Evolutionary conservation across 64 coral and sea anemone genomes (phyloP).

Genomic region (Stylophora pistillata): DNA sequence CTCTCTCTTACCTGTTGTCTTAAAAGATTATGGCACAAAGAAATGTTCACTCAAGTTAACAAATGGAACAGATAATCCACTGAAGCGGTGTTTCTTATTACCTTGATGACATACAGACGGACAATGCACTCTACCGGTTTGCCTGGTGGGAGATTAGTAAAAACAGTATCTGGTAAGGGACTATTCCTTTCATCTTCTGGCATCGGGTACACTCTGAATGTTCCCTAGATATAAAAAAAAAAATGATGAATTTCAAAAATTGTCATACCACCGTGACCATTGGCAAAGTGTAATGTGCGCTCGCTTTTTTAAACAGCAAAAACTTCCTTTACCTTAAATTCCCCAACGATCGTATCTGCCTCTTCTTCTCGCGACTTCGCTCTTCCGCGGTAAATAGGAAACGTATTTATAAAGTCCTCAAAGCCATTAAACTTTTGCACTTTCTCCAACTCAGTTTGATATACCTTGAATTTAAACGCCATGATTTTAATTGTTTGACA

Average conservation of each 20-base stretch:
- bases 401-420: conserved; percentile 83
- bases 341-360: conserved; percentile 64
- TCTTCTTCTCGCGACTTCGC: conserved; percentile 74
- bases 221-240: conserved; percentile 55
- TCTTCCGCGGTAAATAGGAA: conserved; percentile 81
- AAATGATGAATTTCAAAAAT: neutral
- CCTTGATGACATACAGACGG: conserved; percentile 89
- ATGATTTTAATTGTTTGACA: neutral
- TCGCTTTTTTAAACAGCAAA: no score
- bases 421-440: conserved; percentile 76
- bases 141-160: conserved; percentile 69
- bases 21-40: no score
- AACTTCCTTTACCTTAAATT: conserved; percentile 75
- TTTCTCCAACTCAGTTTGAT: conserved; percentile 88
- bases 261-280: no score
- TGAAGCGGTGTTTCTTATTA: conserved; percentile 33
- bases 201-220: conserved; percentile 85
- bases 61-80: no score
- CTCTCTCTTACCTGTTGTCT: no score
- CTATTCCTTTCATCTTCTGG: conserved; percentile 68
- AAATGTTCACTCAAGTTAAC: neutral
- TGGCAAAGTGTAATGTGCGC: no score
- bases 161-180: conserved; percentile 77
- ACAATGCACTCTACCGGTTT: conserved; percentile 81
- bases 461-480: conserved; percentile 54